Base-by-base conservation (phyloP, 2,797 vertebrate species). In the Haliaeetus albicilla region DNA sequence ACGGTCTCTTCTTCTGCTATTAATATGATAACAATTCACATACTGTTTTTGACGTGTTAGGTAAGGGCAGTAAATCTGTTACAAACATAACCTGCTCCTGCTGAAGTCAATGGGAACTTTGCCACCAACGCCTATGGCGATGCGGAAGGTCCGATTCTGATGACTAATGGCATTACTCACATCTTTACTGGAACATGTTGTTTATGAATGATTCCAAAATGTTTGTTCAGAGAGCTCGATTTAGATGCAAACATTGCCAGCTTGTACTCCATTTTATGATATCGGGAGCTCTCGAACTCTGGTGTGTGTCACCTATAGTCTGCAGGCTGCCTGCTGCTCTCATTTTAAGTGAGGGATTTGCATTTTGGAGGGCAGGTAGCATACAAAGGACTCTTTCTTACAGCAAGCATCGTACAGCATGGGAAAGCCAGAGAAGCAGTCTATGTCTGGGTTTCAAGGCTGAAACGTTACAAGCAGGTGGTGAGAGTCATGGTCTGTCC, bases 91-190 rank as follows among this genome's bases (percentile, higher is more conserved):
- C 59, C 88, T 77, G 11, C 63, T 80, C 60, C 68, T 53, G 44
- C 68, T 68, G 64, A 90, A 93, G 84, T 90, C 56, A 87, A 39
- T 0, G 0, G 77, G 88, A 95, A 54, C 82, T 81, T 86, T 87
- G 94, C 68, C 87, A 85, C 73, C 1, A 3, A 44, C 65, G 86
- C 28, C 95, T 60, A 31, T 9, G 64, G 54, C 1, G 3, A 11
- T 53, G 73, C 1, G 0, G 67, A 93, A 84, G 74, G 90, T 81
- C 87, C 41, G 1, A 19, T 76, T 80, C 73, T 56, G 78, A 94
- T 96, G 96, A 97, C 73, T 97, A 97, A 95, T n/a, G 48, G 65
- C 51, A 96, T 97, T 96, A 92, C 61, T 97, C 96, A 96, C 92
- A 76, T 92, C 93, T 94, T 96, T 97, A 85, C 92, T 46, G 96